A percentile compares a stretch with the other conserved stretches of the same genome.
Evolutionary conservation across 2,888 invertebrate genomes (phyloP).

Genomic region (Coecobrya sp.): DNA sequence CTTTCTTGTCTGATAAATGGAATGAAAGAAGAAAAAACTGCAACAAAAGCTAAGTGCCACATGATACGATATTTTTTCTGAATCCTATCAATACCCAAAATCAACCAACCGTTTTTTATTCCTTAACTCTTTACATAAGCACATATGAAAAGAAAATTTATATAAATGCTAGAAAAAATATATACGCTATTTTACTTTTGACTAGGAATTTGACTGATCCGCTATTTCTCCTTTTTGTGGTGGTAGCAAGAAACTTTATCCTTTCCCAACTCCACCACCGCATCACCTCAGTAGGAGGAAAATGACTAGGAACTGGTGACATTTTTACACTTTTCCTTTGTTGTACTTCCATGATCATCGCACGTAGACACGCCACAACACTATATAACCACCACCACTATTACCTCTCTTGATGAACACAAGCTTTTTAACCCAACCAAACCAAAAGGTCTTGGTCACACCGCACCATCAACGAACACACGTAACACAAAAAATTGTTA

Average conservation of each 20-base stretch:
- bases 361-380: not conserved
- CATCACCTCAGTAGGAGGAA: not conserved
- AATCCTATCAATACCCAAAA: constrained; percentile 17
- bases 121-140: not conserved
- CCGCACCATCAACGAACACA: not conserved
- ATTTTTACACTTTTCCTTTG: constrained; percentile 59
- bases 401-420: not conserved
- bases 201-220: constrained; percentile 62
- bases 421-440: not conserved
- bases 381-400: not conserved
- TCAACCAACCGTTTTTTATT: constrained; percentile 27
- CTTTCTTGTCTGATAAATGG: not conserved
- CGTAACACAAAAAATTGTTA: not conserved
- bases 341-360: not conserved
- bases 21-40: constrained; percentile 23
- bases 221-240: not conserved
- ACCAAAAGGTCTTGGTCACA: not conserved
- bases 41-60: constrained; percentile 53
- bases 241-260: constrained; percentile 57
- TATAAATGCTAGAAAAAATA: not conserved
- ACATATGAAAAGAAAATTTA: not conserved
- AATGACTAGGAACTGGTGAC: constrained; percentile 37
- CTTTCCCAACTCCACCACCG: constrained; percentile 21
- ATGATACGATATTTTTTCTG: constrained; percentile 31
- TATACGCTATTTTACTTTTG: constrained; percentile 46